phyloP scores from a whole-genome alignment of 2,888 invertebrate genomes.

The Esperia sulphurella region DNA sequence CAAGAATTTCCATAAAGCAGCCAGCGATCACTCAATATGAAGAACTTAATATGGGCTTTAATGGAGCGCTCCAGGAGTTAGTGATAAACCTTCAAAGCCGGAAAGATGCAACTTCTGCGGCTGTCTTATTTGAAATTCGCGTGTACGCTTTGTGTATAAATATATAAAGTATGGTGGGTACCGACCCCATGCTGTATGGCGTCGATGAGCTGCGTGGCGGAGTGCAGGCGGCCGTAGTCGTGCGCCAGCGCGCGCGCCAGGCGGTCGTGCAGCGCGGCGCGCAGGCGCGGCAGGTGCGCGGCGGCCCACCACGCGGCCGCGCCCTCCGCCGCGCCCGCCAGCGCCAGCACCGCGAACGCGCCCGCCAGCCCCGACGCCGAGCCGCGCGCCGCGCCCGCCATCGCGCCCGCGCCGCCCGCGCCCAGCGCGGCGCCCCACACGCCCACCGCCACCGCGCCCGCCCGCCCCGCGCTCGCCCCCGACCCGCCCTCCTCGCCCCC shows the following conservation, averaged over 20 bases:
- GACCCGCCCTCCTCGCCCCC: slow-evolving; percentile 40
- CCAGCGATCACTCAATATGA: no score
- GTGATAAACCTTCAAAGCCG: no score
- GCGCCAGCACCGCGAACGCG: slow-evolving; percentile 57
- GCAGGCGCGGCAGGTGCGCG: slow-evolving; percentile 55
- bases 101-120: no score
- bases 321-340: slow-evolving; percentile 57
- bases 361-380: slow-evolving; percentile 54
- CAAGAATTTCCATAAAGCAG: no score
- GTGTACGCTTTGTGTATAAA: no score
- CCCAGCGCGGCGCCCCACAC: slow-evolving; percentile 32
- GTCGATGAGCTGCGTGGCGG: slow-evolving; percentile 56
- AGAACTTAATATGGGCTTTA: no score
- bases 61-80: no score
- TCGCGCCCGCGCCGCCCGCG: slow-evolving; percentile 48
- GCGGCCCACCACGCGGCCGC: slow-evolving; percentile 69
- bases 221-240: slow-evolving; percentile 52
- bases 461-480: slow-evolving; percentile 55
- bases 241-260: slow-evolving; percentile 43
- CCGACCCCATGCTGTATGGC: slow-evolving; percentile 56
- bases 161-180: not conserved
- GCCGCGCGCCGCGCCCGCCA: slow-evolving; percentile 38
- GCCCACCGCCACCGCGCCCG: slow-evolving; percentile 41
- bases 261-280: slow-evolving; percentile 39
- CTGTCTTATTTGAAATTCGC: no score